Conservation (phyloP, 1,140 invertebrate genomes). For the Odontomachus brunneus region DNA sequence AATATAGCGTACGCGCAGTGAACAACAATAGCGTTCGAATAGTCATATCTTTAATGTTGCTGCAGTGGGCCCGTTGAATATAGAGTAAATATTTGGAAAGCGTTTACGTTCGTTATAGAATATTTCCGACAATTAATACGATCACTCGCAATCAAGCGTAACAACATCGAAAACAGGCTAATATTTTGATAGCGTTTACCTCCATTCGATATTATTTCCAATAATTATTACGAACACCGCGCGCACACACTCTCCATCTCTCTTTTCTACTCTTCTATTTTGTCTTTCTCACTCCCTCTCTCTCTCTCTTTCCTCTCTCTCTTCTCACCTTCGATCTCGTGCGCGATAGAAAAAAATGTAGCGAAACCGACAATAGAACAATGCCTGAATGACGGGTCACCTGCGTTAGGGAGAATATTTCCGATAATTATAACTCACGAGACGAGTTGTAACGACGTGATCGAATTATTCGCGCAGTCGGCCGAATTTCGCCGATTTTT, state of each 20-base stretch:
- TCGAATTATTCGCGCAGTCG: conserved; percentile 38
- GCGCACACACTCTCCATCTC: no score
- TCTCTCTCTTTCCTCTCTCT: no score
- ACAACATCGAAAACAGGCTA: conserved; percentile 14
- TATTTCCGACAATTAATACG: conserved; percentile 28
- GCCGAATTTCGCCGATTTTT: conserved; percentile 47
- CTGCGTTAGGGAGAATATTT: no score
- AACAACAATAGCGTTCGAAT: conserved; percentile 3
- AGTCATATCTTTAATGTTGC: conserved; percentile 13
- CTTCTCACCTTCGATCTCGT: no score
- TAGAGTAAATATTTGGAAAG: conserved; percentile 7
- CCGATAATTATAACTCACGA: no score
- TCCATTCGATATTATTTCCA: conserved; percentile 21
- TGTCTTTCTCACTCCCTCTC: no score
- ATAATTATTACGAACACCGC: conserved; percentile 30
- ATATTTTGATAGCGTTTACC: conserved; percentile 32
- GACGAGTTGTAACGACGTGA: not conserved
- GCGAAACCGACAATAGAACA: no score
- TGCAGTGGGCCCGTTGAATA: not conserved
- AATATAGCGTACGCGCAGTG: conserved; percentile 4
- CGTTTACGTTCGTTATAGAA: conserved; percentile 1
- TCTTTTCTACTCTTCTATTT: no score
- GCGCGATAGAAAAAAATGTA: no score
- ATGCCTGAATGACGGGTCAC: no score
- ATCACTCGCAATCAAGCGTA: not conserved